These are phyloP conservation scores for Oxygymnocypris stewartii DNA, from an alignment of 2,113 vertebrate species.

Conservation along the genomic window DNA sequence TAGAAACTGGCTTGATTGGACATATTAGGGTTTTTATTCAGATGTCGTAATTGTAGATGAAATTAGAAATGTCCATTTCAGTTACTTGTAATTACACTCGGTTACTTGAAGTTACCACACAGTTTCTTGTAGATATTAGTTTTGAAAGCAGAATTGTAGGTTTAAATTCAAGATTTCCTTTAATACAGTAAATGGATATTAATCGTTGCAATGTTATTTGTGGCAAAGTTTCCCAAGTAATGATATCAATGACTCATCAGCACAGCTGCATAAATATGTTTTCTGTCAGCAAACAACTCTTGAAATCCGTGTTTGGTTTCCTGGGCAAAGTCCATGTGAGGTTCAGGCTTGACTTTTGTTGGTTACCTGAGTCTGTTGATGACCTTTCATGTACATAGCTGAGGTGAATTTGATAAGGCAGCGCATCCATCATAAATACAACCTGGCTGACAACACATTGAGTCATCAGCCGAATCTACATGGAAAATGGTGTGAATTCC, in stretches of 20 bases:
- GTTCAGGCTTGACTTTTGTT: constrained; percentile 1
- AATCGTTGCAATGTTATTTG: neutral
- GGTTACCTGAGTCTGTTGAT: constrained; percentile 24
- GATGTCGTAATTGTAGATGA: neutral
- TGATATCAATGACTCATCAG: neutral
- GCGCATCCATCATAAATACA: neutral
- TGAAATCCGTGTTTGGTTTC: constrained; percentile 31
- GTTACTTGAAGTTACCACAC: too few relatives aligned
- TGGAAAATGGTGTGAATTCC: neutral
- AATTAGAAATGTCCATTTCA: neutral
- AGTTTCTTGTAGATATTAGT: neutral
- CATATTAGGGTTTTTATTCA: neutral
- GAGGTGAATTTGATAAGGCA: constrained; percentile 26
- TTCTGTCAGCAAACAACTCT: constrained; percentile 42
- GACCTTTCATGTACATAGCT: constrained; percentile 36
- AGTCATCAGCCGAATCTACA: neutral
- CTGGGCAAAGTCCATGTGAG: constrained; percentile 15
- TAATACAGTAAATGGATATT: neutral
- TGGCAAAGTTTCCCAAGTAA: neutral
- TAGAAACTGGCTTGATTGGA: neutral
- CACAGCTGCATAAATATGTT: constrained; percentile 12
- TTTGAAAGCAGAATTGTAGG: neutral
- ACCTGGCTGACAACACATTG: neutral
- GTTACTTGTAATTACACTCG: neutral
- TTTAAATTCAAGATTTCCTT: neutral